phyloP scores from a whole-genome alignment of 2,113 vertebrate species.

The Ptilonorhynchus violaceus region DNA sequence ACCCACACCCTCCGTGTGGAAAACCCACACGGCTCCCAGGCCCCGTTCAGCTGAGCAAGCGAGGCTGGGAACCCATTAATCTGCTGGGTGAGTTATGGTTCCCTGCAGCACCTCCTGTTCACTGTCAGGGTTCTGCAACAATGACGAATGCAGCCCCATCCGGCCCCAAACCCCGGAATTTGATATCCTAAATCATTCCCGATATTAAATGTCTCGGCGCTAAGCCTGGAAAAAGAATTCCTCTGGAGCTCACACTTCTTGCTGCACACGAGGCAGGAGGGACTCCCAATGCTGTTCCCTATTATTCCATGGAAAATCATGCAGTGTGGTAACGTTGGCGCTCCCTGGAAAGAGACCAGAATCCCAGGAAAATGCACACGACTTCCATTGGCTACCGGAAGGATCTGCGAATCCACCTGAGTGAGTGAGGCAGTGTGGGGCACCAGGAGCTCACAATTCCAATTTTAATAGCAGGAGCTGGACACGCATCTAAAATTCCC shows the following conservation, averaged over 20 bases:
- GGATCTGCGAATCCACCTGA: not conserved
- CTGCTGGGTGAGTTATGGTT: constrained; percentile 35
- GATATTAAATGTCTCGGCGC: constrained; percentile 11
- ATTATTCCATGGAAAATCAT: not conserved
- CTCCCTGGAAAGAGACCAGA: not conserved
- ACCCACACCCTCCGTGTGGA: not conserved
- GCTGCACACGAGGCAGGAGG: not conserved
- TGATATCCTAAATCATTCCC: constrained; percentile 24
- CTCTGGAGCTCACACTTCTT: not conserved
- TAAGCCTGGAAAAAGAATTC: constrained; percentile 18
- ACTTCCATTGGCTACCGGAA: not conserved
- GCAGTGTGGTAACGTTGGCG: not conserved
- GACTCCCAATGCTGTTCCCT: not conserved
- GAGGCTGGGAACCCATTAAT: constrained; percentile 50
- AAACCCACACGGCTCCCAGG: not conserved
- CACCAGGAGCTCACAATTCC: not conserved
- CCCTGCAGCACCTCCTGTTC: constrained; percentile 62
- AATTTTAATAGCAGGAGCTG: not conserved
- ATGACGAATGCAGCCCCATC: constrained; percentile 54
- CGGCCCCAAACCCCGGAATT: constrained; percentile 25
- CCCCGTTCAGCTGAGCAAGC: constrained; percentile 29
- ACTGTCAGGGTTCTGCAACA: constrained; percentile 53
- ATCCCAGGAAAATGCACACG: not conserved
- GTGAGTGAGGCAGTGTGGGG: not conserved
- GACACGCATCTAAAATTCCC: not conserved